phyloP scores from a whole-genome alignment of 92 coral and sea anemone species.

The Muricea muricata region DNA sequence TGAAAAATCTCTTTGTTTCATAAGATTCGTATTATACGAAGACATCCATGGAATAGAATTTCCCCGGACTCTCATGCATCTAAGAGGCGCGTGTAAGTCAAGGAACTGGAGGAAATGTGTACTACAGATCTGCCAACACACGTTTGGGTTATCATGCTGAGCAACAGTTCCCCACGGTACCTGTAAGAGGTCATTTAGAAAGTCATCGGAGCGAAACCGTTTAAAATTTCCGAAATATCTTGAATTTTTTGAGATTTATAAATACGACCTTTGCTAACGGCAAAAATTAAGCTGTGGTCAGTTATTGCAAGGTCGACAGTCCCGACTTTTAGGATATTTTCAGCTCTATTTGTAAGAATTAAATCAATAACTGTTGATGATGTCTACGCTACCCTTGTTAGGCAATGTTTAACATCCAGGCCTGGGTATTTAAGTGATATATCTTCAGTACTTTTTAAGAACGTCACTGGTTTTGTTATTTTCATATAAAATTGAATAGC shows the following conservation, averaged over 20 bases:
- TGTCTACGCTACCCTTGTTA: conserved; percentile 50
- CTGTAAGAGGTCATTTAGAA: conserved; percentile 37
- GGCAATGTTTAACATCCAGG: too few relatives aligned
- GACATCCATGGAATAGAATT: background rate
- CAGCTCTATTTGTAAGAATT: conserved; percentile 55
- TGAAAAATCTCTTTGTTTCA: background rate
- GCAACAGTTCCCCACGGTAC: conserved; percentile 34
- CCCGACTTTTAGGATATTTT: conserved; percentile 58
- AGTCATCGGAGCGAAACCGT: conserved; percentile 28
- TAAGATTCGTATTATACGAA: background rate
- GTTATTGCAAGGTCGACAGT: conserved; percentile 61
- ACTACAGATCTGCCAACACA: conserved; percentile 55
- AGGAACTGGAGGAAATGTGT: background rate
- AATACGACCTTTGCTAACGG: conserved; percentile 33
- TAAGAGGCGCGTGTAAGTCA: too few relatives aligned
- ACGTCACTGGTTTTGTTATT: too few relatives aligned
- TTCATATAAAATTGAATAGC: too few relatives aligned
- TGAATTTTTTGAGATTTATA: conserved; percentile 2
- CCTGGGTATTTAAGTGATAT: too few relatives aligned
- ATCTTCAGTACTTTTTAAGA: too few relatives aligned
- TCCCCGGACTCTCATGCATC: background rate
- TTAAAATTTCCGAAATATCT: conserved; percentile 26
- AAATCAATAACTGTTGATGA: conserved; percentile 55
- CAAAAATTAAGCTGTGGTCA: conserved; percentile 62
- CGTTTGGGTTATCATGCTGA: conserved; percentile 30